Percentiles rank a stretch among this genome's conserved stretches.
Evolutionary conservation across 2,888 invertebrate genomes (phyloP).

Genomic region (Caradrina clavipalpis): DNA sequence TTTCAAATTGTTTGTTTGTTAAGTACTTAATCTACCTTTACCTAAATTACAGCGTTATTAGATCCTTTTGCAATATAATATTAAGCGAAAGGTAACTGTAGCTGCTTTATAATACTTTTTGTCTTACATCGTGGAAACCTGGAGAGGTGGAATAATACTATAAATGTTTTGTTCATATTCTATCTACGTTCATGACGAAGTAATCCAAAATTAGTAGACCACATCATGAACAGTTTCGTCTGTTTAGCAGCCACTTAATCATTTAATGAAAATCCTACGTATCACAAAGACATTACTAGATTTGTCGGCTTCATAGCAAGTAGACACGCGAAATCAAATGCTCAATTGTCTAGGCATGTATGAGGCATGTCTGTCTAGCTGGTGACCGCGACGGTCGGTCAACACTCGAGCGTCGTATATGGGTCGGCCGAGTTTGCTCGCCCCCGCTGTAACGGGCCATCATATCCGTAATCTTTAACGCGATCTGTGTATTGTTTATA

Average conservation of each 20-base stretch:
- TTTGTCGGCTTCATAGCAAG: constrained; percentile 13
- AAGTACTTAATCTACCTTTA: constrained; percentile 5
- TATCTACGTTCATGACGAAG: no score
- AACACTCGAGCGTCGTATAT: constrained; percentile 64
- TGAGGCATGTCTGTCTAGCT: constrained; percentile 11
- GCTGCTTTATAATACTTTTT: no score
- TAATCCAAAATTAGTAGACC: neutral
- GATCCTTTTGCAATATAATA: neutral
- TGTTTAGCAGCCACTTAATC: neutral
- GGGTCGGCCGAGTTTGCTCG: constrained; percentile 71
- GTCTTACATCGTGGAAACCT: no score
- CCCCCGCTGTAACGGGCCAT: constrained; percentile 73
- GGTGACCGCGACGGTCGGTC: constrained; percentile 55
- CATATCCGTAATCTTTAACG: constrained; percentile 61
- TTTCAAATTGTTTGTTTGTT: constrained; percentile 15
- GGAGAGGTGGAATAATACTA: no score
- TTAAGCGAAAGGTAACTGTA: no score
- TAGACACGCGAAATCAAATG: constrained; percentile 27
- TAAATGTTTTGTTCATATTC: no score
- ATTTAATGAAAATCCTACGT: constrained; percentile 18
- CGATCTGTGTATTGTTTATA: constrained; percentile 62
- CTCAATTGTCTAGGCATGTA: constrained; percentile 23
- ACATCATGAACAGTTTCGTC: neutral
- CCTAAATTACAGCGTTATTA: neutral
- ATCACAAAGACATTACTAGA: constrained; percentile 19